Percentiles rank a stretch among this genome's conserved stretches.
Conservation (phyloP, 2,113 vertebrate species). For the Erinaceus europaeus region DNA sequence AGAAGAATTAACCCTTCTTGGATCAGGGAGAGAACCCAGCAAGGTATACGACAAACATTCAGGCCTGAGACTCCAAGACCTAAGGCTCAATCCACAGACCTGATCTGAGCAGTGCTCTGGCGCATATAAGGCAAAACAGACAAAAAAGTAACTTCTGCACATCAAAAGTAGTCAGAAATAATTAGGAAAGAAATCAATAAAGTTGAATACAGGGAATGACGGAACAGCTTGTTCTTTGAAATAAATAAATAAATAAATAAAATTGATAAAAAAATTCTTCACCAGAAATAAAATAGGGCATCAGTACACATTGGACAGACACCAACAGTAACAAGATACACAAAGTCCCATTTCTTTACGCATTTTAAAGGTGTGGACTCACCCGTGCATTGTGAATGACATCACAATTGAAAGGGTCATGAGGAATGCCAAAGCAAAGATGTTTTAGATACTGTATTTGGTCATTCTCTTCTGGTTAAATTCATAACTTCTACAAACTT, state of each 20-base stretch:
- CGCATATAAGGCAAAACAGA: not conserved
- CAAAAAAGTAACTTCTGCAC: not conserved
- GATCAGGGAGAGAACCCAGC: too few relatives aligned
- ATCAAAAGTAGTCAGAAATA: not conserved
- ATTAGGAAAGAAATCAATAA: not conserved
- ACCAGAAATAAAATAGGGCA: not conserved
- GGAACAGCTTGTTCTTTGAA: not conserved
- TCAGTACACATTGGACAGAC: not conserved
- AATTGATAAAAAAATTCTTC: not conserved
- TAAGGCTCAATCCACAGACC: too few relatives aligned
- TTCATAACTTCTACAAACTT: too few relatives aligned
- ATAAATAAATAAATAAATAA: not conserved
- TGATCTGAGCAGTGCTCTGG: too few relatives aligned
- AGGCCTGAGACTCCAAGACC: too few relatives aligned
- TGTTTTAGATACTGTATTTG: too few relatives aligned
- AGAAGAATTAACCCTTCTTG: not conserved
- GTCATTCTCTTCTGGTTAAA: too few relatives aligned
- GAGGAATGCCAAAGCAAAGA: too few relatives aligned
- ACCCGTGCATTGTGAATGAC: too few relatives aligned
- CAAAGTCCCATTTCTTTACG: not conserved
- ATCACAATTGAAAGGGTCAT: too few relatives aligned
- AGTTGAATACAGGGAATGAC: conserved; percentile 1
- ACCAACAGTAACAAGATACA: not conserved
- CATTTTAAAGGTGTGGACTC: not conserved
- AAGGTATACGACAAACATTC: too few relatives aligned